Conservation (phyloP, 2,888 invertebrate species). For the Scelioninae gen. 2 region DNA sequence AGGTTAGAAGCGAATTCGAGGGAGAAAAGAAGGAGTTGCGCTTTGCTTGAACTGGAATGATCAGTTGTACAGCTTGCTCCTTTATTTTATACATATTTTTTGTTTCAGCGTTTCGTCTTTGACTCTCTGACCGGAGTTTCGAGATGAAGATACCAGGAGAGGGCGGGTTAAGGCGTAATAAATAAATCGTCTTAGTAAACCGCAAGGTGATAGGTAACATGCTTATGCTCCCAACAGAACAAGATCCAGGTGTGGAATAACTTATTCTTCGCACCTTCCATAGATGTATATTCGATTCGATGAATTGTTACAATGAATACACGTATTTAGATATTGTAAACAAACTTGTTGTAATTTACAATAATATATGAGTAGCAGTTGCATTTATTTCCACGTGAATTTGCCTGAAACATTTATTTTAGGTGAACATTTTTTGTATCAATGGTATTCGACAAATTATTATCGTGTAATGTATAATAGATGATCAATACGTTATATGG, state of each 20-base stretch:
- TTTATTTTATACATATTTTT: slow-evolving; percentile 38
- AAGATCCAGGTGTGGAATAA: slow-evolving; percentile 39
- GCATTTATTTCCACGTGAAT: too few relatives aligned
- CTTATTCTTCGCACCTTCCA: slow-evolving; percentile 35
- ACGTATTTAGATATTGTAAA: slow-evolving; percentile 6
- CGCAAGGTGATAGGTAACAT: slow-evolving; percentile 68
- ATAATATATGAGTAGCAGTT: too few relatives aligned
- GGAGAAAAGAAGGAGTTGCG: slow-evolving; percentile 57
- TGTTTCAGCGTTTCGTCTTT: slow-evolving; percentile 52
- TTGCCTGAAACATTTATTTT: too few relatives aligned
- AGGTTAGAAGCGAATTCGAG: slow-evolving; percentile 63
- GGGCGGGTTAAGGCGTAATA: slow-evolving; percentile 68
- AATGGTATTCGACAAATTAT: too few relatives aligned
- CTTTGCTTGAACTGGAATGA: slow-evolving; percentile 31
- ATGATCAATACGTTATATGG: too few relatives aligned
- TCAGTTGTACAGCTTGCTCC: slow-evolving; percentile 42
- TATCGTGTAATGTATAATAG: too few relatives aligned
- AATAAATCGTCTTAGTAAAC: slow-evolving; percentile 71
- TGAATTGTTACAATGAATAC: slow-evolving; percentile 6
- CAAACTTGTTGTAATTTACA: neutral
- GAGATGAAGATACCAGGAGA: slow-evolving; percentile 72
- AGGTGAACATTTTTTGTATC: too few relatives aligned
- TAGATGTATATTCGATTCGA: slow-evolving; percentile 8
- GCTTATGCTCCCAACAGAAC: slow-evolving; percentile 59
- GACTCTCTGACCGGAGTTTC: slow-evolving; percentile 59